Evolutionary conservation across 2,888 invertebrate species (phyloP).

Genomic region (Cloeon dipterum): DNA sequence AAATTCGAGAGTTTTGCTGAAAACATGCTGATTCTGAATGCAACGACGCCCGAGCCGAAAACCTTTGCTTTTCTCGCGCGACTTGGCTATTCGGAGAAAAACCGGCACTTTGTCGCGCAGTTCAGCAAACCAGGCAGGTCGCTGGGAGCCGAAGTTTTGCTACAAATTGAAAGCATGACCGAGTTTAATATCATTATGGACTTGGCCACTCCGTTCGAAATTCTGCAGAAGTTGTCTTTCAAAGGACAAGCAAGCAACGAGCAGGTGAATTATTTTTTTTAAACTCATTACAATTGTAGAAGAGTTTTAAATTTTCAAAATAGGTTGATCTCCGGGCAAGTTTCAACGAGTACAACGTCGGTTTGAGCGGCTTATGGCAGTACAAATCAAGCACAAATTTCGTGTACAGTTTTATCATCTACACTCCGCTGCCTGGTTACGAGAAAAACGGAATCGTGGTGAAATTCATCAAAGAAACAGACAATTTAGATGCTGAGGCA

Average conservation of each 20-base stretch:
- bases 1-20: conserved; percentile 46
- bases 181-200: conserved; percentile 53
- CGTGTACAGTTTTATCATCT: conserved; percentile 52
- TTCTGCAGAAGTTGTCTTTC: conserved; percentile 37
- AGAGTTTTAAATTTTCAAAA: conserved; percentile 4
- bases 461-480: conserved; percentile 36
- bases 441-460: conserved; percentile 53
- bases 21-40: conserved; percentile 48
- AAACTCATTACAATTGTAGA: conserved; percentile 4
- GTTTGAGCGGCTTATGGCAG: conserved; percentile 58
- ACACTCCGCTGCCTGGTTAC: conserved; percentile 53
- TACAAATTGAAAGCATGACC: conserved; percentile 27
- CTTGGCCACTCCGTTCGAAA: conserved; percentile 48
- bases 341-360: conserved; percentile 49
- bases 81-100: conserved; percentile 45
- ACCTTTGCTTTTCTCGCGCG: conserved; percentile 37
- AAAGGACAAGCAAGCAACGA: conserved; percentile 43
- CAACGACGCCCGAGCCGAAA: conserved; percentile 47
- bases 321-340: conserved; percentile 51
- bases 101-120: conserved; percentile 48
- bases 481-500: conserved; percentile 40
- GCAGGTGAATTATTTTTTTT: conserved; percentile 22
- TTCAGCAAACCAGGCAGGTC: conserved; percentile 42
- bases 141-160: conserved; percentile 39
- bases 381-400: conserved; percentile 43